phyloP scores from a whole-genome alignment of 2,888 invertebrate genomes.

The Oscheius sp. region DNA sequence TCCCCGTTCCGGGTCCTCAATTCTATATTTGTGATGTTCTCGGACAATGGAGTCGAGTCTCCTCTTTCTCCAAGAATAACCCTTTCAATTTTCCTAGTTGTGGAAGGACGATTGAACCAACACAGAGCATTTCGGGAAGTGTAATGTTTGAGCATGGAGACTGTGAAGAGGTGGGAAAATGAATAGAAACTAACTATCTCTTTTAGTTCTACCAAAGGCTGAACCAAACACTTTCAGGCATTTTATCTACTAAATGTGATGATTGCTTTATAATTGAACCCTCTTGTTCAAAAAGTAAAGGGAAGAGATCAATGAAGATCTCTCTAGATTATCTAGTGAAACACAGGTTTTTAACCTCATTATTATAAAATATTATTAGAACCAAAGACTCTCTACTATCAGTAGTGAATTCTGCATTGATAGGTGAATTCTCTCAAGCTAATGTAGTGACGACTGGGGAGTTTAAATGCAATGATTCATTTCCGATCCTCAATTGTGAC shows the following conservation, averaged over 20 bases:
- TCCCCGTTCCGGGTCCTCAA: neutral
- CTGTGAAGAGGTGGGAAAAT: slow-evolving; percentile 5
- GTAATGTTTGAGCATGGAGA: neutral
- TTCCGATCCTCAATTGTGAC: no score
- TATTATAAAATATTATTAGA: no score
- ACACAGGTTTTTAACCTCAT: no score
- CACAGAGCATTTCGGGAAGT: slow-evolving; percentile 11
- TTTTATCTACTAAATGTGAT: neutral
- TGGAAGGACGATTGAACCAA: slow-evolving; percentile 10
- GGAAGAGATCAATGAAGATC: no score
- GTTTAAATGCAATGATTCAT: no score
- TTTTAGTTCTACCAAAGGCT: slow-evolving; percentile 10
- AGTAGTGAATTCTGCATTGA: no score
- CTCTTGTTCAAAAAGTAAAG: no score
- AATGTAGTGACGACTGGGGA: no score
- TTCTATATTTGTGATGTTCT: slow-evolving; percentile 25
- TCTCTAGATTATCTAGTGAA: no score
- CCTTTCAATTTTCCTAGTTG: slow-evolving; percentile 22
- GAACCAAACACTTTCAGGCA: slow-evolving; percentile 7
- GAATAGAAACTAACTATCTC: neutral
- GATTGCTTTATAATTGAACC: no score
- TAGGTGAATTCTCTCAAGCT: no score
- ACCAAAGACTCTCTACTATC: no score
- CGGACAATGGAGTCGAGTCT: slow-evolving; percentile 25
- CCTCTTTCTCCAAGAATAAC: neutral